Base-by-base conservation (phyloP, 2,888 invertebrate species). In the Fragum fragum region DNA sequence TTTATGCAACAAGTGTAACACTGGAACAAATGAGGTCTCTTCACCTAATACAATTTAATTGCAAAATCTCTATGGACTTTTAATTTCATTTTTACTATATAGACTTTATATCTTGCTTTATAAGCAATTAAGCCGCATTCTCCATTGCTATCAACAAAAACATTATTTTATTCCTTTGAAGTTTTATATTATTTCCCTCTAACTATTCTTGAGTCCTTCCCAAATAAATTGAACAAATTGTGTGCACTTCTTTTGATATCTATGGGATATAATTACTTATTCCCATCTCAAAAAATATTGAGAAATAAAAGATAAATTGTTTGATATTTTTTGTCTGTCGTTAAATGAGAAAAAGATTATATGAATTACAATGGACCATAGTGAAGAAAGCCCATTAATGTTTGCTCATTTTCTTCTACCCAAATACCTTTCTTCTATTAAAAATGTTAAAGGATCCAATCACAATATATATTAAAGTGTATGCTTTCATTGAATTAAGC, bases 151-250 rank as follows among this genome's bases (percentile, higher is more conserved):
- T 57, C 32, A 23, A 29, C 36, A 47, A 55, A 63, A 72, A 75
- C 68, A 71, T 80, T 76, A 76, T 75, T 76, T 72, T 76, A 53
- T 21, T 53, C 66, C 81, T 82, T 82, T 82, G 81, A 82, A 57
- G 78, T 82, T 75, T 52, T 47, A 73, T 78, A 68, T 66, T 73
- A 61, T 61, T 61, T 23, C n/a, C 36, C 26, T 18, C 18, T 32
- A 26, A 73, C 29, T 73, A 21, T 73, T 59, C 73, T 42, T 59
- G 21, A 9, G 42, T 36, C 73, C 59, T 59, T 73, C 39, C n/a
- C 47, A 14, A 47, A 57, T 57, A 28, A 32, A 32, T 32, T 61
- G 18, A 61, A 61, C 29, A 61, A 61, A 61, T 61, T 61, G 23
- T 18, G 32, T 61, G 61, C 61, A 61, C 36, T 42, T 18, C 42